Conservation (phyloP, 2,888 invertebrate species). For the Pheosia gnoma region DNA sequence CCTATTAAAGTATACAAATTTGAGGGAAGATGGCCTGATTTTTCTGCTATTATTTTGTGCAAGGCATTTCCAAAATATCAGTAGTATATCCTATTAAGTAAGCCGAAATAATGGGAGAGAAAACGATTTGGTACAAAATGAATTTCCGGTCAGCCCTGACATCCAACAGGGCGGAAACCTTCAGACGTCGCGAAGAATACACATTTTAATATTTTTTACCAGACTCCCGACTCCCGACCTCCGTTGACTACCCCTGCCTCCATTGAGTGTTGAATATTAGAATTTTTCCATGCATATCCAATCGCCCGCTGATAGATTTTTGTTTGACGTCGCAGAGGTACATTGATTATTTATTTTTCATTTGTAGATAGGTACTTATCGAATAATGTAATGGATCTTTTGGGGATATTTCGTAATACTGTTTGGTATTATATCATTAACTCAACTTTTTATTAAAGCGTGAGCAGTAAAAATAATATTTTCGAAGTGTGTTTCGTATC, state of each 20-base stretch:
- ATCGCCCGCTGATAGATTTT: conserved; percentile 35
- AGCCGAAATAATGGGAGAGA: not conserved
- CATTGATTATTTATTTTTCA: not conserved
- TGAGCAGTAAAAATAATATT: no score
- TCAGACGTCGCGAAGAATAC: conserved; percentile 32
- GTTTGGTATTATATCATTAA: no score
- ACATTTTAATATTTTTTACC: conserved; percentile 35
- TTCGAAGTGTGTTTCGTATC: no score
- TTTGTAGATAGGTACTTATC: not conserved
- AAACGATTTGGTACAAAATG: not conserved
- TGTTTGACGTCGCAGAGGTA: conserved; percentile 15
- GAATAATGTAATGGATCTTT: not conserved
- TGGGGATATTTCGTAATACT: no score
- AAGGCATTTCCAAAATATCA: no score
- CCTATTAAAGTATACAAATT: no score
- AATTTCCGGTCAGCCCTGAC: not conserved
- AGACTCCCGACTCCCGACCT: not conserved
- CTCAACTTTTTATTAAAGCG: no score
- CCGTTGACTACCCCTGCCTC: conserved; percentile 7
- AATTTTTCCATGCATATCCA: conserved; percentile 44
- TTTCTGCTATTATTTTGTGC: no score
- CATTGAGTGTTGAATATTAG: conserved; percentile 25
- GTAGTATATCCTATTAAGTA: not conserved
- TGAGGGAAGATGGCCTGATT: no score
- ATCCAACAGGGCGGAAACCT: conserved; percentile 15